These are phyloP conservation scores for Turnix velox DNA, from an alignment of 2,113 vertebrate species.

Conservation along the genomic window DNA sequence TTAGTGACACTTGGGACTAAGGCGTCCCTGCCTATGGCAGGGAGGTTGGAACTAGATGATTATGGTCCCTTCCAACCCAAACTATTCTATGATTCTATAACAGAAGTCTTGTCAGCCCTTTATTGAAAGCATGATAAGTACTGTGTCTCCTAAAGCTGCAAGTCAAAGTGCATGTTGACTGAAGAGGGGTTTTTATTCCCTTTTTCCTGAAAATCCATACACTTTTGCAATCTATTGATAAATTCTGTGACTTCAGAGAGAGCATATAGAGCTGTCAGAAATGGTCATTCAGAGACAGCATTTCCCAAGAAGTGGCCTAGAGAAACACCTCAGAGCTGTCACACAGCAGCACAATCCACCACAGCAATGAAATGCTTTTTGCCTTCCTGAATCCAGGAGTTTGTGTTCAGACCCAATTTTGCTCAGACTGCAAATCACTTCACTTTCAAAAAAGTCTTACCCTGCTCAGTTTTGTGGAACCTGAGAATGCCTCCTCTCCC, in stretches of 20 bases:
- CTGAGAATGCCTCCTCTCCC: not conserved
- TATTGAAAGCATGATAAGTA: not conserved
- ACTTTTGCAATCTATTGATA: not conserved
- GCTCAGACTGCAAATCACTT: not conserved
- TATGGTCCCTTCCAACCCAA: too few species aligned
- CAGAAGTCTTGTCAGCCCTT: not conserved
- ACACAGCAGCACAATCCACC: not conserved
- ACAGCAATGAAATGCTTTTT: not conserved
- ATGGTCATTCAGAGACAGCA: not conserved
- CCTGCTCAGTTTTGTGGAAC: not conserved
- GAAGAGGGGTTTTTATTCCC: not conserved
- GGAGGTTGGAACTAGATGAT: too few species aligned
- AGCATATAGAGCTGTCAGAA: not conserved
- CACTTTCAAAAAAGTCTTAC: not conserved
- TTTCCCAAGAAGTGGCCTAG: not conserved
- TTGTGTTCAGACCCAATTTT: not conserved
- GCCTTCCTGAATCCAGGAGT: not conserved
- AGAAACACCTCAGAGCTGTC: not conserved
- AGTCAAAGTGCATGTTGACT: not conserved
- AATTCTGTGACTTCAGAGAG: not conserved
- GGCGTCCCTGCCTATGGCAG: too few species aligned
- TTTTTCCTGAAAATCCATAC: not conserved
- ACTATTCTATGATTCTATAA: too few species aligned
- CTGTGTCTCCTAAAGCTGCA: not conserved
- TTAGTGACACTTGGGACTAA: too few species aligned